phyloP scores from a whole-genome alignment of 1,140 invertebrate genomes.

The Neomicropteryx cornuta region DNA sequence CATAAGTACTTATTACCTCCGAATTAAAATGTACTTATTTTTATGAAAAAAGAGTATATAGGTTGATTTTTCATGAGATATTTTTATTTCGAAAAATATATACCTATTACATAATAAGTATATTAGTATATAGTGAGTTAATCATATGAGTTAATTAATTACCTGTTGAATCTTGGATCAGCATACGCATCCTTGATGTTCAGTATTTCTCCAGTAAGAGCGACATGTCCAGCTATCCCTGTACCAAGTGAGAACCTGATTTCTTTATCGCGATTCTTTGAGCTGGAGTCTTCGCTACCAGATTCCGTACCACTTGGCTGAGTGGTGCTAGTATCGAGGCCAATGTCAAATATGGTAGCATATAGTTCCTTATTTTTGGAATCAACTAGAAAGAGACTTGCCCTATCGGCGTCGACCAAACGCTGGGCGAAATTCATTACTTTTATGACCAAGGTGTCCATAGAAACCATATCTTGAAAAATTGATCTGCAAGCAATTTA shows the following conservation, averaged over 20 bases:
- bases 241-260: constrained; percentile 44
- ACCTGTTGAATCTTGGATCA: constrained; percentile 67
- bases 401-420: constrained; percentile 69
- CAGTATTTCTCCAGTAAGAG: constrained; percentile 61
- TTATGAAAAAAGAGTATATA: no score
- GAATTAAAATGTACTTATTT: no score
- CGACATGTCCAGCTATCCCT: constrained; percentile 57
- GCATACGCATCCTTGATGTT: constrained; percentile 72
- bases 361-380: constrained; percentile 61
- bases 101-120: no score
- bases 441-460: constrained; percentile 72
- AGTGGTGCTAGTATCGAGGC: constrained; percentile 14
- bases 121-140: no score
- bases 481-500: constrained; percentile 49
- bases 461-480: constrained; percentile 75
- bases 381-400: constrained; percentile 68
- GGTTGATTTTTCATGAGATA: no score
- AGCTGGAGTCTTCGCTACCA: constrained; percentile 5
- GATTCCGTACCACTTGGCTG: constrained; percentile 7
- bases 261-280: constrained; percentile 23
- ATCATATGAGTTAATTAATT: no score
- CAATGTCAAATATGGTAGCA: constrained; percentile 71
- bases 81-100: no score
- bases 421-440: constrained; percentile 74
- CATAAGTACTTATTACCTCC: no score